Evolutionary conservation across 92 coral and sea anemone species (phyloP).

Genomic region (Epizoanthus ramosus): DNA sequence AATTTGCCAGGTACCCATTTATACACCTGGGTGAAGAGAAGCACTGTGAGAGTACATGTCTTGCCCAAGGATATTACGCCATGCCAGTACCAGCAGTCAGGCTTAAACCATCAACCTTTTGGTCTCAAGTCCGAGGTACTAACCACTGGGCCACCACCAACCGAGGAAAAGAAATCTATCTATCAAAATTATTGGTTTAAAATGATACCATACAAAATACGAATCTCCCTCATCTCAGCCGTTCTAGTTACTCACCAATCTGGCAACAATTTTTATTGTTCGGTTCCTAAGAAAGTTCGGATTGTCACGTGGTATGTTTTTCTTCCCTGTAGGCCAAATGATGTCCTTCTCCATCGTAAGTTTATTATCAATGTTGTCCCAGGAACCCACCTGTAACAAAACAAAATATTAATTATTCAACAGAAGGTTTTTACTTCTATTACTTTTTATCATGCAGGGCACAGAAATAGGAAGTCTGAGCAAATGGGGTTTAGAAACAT

Average conservation of each 20-base stretch:
- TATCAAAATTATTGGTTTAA: background rate
- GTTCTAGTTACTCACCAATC: slow-evolving; percentile 38
- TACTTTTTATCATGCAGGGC: background rate
- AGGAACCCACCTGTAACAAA: slow-evolving; percentile 53
- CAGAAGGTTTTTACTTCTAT: no score
- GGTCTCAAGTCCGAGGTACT: no score
- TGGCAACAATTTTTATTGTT: slow-evolving; percentile 55
- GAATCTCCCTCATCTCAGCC: background rate
- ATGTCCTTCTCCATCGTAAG: slow-evolving; percentile 31
- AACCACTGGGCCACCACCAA: no score
- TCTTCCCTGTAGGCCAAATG: slow-evolving; percentile 55
- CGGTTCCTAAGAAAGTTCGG: slow-evolving; percentile 54
- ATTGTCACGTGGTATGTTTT: slow-evolving; percentile 57
- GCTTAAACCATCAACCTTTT: no score
- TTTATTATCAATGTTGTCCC: slow-evolving; percentile 37
- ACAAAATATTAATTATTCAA: background rate
- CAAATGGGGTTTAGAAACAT: no score
- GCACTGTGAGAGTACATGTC: no score
- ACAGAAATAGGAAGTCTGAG: no score
- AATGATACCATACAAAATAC: background rate
- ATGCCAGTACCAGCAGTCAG: no score
- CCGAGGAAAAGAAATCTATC: no score
- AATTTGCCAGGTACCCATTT: no score
- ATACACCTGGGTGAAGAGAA: no score
- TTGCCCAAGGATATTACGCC: no score